Evolutionary conservation across 2,888 invertebrate species (phyloP), one percentile per base, ranked within the genome.

Genomic region (Chorisops tibialis): DNA sequence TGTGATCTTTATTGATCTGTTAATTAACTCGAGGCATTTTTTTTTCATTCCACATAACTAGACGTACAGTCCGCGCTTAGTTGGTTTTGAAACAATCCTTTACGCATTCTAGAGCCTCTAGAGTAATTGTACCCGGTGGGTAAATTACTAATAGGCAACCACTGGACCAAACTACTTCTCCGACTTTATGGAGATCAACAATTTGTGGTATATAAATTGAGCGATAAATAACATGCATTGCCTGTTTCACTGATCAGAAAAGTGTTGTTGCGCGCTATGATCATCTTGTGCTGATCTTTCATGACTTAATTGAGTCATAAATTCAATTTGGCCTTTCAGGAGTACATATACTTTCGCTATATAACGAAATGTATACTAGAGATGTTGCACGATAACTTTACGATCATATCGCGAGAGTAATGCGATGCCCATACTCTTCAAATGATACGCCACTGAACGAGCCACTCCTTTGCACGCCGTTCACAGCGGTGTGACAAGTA

Each of bases 1-100:
- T 35, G 59, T 64, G 64, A 61, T 61, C 61, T 64, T 64, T 64
- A 64, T 64, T 64, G 64, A 64, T 64, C 58, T 64, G 51, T 64
- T 64, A 64, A 64, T 64, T 64, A 64, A 64, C 59, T 48, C 47
- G 59, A 14, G 6, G 21, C 48, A 48, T 9, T 16, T 5, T 7
- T 7, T 30, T 30, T 30, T 30, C n/a, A n/a, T n/a, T n/a, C n/a
- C n/a, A n/a, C n/a, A n/a, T n/a, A n/a, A n/a, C n/a, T n/a, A n/a
- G n/a, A n/a, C n/a, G n/a, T n/a, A n/a, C n/a, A n/a, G n/a, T n/a
- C n/a, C n/a, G n/a, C n/a, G n/a, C n/a, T n/a, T n/a, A n/a, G n/a
- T n/a, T n/a, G n/a, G n/a, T n/a, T n/a, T n/a, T n/a, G n/a, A n/a
- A n/a, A n/a, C 16, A 18, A 39, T 41, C 50, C 50, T 54, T 54